A percentile compares a stretch with the other conserved stretches of the same genome.
These are phyloP conservation scores for Manis crassicaudata DNA, from an alignment of 2,797 vertebrate genomes.

Conservation along the genomic window DNA sequence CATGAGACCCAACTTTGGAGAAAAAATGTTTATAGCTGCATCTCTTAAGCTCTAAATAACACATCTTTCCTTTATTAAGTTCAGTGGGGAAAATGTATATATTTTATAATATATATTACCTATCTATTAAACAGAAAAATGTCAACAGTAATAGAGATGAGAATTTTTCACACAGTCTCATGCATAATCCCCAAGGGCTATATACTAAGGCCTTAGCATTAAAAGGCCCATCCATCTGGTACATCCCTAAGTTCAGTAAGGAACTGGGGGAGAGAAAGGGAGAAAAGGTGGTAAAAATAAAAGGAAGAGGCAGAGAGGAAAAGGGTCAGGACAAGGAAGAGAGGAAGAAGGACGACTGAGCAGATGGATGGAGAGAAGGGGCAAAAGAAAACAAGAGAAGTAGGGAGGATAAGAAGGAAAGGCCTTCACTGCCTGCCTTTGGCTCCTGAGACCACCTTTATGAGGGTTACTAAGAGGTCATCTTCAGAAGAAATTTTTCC, in stretches of 20 bases:
- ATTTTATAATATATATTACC: background rate
- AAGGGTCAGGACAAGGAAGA: background rate
- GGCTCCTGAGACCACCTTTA: background rate
- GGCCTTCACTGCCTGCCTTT: background rate
- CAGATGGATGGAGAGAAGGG: background rate
- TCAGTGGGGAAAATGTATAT: background rate
- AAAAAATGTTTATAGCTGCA: background rate
- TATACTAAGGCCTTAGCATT: background rate
- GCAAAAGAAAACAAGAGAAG: background rate
- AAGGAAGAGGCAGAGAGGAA: background rate
- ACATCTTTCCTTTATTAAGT: background rate
- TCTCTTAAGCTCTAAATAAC: background rate
- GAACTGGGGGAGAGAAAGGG: background rate
- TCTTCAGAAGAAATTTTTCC: constrained; percentile 36
- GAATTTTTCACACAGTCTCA: background rate
- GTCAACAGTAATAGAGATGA: constrained; percentile 17
- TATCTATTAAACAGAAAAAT: constrained; percentile 41
- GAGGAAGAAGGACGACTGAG: background rate
- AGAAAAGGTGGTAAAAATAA: background rate
- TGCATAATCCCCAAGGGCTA: background rate
- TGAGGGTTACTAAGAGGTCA: background rate
- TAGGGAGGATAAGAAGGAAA: background rate
- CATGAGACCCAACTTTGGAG: background rate
- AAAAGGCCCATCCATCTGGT: background rate
- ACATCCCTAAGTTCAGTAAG: background rate